Conservation (phyloP, 2,797 vertebrate genomes). For the Melanotaenia boesemani region DNA sequence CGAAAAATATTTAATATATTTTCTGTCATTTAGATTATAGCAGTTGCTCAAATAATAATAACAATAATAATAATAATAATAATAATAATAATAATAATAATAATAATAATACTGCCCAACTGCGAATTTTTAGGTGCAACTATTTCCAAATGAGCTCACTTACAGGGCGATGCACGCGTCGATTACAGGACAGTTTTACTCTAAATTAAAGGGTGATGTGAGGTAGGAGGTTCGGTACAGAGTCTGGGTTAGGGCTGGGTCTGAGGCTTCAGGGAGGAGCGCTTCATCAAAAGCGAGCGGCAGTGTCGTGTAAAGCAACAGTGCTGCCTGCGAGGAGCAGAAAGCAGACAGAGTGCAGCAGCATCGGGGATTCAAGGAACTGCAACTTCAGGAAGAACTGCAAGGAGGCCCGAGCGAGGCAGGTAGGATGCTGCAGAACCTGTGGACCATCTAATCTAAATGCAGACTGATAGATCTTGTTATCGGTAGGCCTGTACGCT, state of each 20-base stretch:
- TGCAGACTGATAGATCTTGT: background rate
- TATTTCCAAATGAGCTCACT: background rate
- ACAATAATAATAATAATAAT: background rate
- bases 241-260: constrained; percentile 37
- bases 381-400: constrained; percentile 63
- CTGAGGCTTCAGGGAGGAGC: constrained; percentile 73
- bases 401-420: constrained; percentile 63
- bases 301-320: constrained; percentile 52
- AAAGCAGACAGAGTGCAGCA: constrained; percentile 61
- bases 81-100: no score
- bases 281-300: constrained; percentile 56
- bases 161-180: constrained; percentile 43
- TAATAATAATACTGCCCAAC: background rate
- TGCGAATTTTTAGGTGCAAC: background rate
- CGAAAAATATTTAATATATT: background rate
- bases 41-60: background rate
- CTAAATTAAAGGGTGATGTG: constrained; percentile 59
- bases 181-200: constrained; percentile 64
- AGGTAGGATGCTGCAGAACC: constrained; percentile 72
- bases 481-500: background rate
- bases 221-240: constrained; percentile 11
- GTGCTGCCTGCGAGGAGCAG: constrained; percentile 59
- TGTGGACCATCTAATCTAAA: constrained; percentile 51
- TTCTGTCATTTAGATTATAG: background rate
- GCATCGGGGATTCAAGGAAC: constrained; percentile 48